Conservation (phyloP, 2,888 invertebrate species). For the Charanyca ferruginea region DNA sequence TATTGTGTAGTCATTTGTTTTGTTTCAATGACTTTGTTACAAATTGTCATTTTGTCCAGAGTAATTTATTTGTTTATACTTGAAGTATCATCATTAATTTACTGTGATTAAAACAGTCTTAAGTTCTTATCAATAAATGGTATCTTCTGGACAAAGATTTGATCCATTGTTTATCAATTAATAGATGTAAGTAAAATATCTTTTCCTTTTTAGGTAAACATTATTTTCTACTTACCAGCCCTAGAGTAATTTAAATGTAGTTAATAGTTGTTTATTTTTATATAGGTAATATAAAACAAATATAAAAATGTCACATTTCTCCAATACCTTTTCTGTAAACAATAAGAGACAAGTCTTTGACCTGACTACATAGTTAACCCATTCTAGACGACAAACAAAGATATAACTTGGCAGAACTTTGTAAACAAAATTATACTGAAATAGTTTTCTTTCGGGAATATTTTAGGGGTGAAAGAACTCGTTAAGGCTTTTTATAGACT, state of each 20-base stretch:
- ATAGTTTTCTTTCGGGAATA: not conserved
- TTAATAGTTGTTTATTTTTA: too few relatives aligned
- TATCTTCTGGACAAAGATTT: too few relatives aligned
- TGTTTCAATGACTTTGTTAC: not conserved
- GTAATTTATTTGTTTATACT: not conserved
- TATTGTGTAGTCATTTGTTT: not conserved
- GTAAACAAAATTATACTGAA: not conserved
- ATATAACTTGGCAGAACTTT: not conserved
- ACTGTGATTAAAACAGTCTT: not conserved
- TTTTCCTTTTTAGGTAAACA: too few relatives aligned
- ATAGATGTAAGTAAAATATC: too few relatives aligned
- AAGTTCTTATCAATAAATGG: too few relatives aligned
- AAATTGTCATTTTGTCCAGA: not conserved
- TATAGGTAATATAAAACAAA: too few relatives aligned
- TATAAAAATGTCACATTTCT: too few relatives aligned
- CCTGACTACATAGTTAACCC: too few relatives aligned
- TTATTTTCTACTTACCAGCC: too few relatives aligned
- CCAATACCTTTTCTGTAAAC: conserved; percentile 5
- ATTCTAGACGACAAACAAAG: conserved; percentile 12
- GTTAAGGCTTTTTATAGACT: too few relatives aligned
- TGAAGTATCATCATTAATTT: not conserved
- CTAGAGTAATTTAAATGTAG: too few relatives aligned
- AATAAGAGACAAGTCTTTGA: conserved; percentile 1
- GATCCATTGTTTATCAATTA: too few relatives aligned
- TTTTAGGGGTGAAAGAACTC: conserved; percentile 7